A percentile compares a stretch with the other conserved stretches of the same genome.
phyloP scores from a whole-genome alignment of 2,888 invertebrate species.

The Parochlus steinenii region DNA sequence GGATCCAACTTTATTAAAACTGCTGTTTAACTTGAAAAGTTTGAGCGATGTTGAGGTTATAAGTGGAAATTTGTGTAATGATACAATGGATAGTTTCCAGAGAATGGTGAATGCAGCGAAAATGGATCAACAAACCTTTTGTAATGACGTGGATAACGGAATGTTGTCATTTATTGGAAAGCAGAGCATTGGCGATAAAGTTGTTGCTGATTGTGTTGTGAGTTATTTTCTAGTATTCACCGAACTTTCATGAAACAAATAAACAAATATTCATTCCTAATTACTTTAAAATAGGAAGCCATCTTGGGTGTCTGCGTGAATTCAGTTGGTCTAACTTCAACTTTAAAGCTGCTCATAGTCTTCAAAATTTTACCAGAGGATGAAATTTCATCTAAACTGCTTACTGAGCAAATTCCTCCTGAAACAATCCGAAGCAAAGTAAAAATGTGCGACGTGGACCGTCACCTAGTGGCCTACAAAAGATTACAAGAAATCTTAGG shows the following conservation, averaged over 20 bases:
- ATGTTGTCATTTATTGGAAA: slow-evolving; percentile 31
- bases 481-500: slow-evolving; percentile 46
- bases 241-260: too few relatives aligned
- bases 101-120: neutral
- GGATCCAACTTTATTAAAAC: slow-evolving; percentile 6
- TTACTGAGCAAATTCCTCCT: slow-evolving; percentile 18
- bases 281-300: too few relatives aligned
- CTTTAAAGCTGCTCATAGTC: slow-evolving; percentile 42
- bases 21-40: neutral
- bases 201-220: slow-evolving; percentile 57
- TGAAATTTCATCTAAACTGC: slow-evolving; percentile 23
- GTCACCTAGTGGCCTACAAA: too few relatives aligned
- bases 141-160: slow-evolving; percentile 17
- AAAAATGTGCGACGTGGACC: too few relatives aligned
- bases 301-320: slow-evolving; percentile 57
- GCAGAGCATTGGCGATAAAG: slow-evolving; percentile 43
- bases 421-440: too few relatives aligned
- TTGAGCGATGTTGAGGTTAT: slow-evolving; percentile 26
- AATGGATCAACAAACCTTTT: slow-evolving; percentile 5
- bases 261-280: too few relatives aligned
- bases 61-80: slow-evolving; percentile 18
- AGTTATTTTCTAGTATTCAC: too few relatives aligned
- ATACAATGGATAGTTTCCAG: neutral
- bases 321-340: slow-evolving; percentile 29
- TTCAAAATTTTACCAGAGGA: slow-evolving; percentile 40